These are phyloP conservation scores for Anolis apletophallus DNA, from an alignment of 2,797 vertebrate genomes.

Conservation along the genomic window DNA sequence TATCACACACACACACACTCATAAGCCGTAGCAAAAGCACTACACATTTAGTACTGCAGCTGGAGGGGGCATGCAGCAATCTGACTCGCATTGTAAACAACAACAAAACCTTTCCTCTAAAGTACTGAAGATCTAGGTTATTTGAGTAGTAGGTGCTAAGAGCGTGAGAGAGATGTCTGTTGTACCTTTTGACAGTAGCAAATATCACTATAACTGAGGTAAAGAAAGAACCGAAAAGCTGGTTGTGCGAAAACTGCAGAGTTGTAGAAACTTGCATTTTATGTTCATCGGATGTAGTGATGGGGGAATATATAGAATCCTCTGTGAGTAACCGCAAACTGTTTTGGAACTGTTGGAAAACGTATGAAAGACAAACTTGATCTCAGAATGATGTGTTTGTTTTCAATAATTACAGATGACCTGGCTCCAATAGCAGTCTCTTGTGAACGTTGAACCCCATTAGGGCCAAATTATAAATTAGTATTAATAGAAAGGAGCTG, in stretches of 20 bases:
- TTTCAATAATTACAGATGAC: neutral
- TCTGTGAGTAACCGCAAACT: constrained; percentile 37
- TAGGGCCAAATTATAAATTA: neutral
- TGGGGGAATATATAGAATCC: constrained; percentile 32
- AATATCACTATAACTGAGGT: neutral
- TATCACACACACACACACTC: too few relatives aligned
- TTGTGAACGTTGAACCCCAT: neutral
- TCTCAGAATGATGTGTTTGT: neutral
- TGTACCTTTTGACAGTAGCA: constrained; percentile 30
- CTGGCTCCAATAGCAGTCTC: neutral
- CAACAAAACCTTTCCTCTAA: neutral
- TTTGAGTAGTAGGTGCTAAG: constrained; percentile 15
- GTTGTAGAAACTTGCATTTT: constrained; percentile 28
- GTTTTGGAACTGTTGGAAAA: constrained; percentile 33
- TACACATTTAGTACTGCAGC: neutral
- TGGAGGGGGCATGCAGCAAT: neutral
- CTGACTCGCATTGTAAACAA: constrained; percentile 1
- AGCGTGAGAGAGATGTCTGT: constrained; percentile 15
- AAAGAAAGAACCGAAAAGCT: constrained; percentile 4
- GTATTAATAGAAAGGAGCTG: neutral
- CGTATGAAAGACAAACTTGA: neutral
- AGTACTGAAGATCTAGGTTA: neutral
- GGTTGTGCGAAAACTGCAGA: constrained; percentile 23
- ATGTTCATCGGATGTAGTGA: constrained; percentile 4
- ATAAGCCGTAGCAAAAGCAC: neutral